Evolutionary conservation across 2,113 vertebrate genomes (phyloP).

Genomic region (Cheirogaleus medius): DNA sequence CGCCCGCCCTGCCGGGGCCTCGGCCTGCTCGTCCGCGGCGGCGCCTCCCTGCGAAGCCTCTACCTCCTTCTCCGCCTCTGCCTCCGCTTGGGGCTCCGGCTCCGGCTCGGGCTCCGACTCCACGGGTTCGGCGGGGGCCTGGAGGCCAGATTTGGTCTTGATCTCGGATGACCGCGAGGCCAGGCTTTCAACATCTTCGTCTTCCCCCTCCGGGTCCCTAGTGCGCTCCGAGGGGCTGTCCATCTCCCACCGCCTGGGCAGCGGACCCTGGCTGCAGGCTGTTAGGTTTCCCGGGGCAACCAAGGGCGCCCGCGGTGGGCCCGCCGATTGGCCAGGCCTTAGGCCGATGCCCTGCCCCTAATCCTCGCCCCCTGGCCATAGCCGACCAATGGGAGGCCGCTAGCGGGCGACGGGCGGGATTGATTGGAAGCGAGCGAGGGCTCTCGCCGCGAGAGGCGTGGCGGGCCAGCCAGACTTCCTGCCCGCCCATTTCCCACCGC

Average conservation of each 20-base stretch:
- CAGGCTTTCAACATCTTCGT: neutral
- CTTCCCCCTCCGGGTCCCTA: neutral
- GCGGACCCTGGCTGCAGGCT: accelerated
- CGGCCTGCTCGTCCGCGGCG: neutral
- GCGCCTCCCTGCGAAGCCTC: neutral
- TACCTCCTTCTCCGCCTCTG: neutral
- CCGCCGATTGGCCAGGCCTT: slow-evolving; percentile 54
- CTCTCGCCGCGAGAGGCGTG: neutral
- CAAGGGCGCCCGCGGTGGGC: neutral
- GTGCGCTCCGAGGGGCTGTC: accelerated
- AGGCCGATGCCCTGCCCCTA: neutral
- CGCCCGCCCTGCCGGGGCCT: neutral
- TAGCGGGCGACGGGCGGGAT: accelerated
- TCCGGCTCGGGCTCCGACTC: neutral
- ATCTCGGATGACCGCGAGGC: neutral
- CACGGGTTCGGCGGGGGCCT: neutral
- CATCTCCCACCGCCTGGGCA: neutral
- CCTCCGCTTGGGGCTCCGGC: neutral
- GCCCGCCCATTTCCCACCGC: neutral
- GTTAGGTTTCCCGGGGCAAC: slow-evolving; percentile 77
- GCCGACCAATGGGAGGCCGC: neutral
- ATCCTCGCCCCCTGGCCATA: neutral
- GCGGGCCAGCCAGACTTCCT: neutral
- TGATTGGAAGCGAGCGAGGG: slow-evolving; percentile 6
- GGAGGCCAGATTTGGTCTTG: neutral